Evolutionary conservation across 2,888 invertebrate genomes (phyloP).

Genomic region (Balanococcus diminutus): DNA sequence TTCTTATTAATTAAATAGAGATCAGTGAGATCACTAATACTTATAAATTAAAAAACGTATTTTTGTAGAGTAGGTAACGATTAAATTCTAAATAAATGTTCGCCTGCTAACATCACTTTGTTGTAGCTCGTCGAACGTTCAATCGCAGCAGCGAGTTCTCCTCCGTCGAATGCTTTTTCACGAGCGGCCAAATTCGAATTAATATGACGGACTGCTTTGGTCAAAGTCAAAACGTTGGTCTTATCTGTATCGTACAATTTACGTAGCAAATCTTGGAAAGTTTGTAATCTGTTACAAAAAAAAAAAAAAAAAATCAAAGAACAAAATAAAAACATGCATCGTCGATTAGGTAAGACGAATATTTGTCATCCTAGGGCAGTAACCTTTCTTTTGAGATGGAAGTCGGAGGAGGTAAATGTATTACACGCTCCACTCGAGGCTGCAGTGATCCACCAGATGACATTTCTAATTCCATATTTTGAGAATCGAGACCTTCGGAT

Average conservation of each 20-base stretch:
- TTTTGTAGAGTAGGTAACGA: no score
- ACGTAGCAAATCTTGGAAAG: constrained; percentile 76
- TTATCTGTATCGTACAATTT: constrained; percentile 79
- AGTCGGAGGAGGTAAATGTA: constrained; percentile 33
- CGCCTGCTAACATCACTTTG: constrained; percentile 89
- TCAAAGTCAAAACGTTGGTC: constrained; percentile 74
- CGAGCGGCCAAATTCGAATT: constrained; percentile 66
- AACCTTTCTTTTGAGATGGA: constrained; percentile 42
- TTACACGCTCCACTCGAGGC: neutral
- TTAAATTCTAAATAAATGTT: constrained; percentile 81
- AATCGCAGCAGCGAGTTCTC: constrained; percentile 80
- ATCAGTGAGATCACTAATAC: neutral
- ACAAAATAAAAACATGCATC: neutral
- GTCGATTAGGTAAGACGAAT: no score
- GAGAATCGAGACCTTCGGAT: neutral
- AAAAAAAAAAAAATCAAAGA: no score
- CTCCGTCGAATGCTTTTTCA: constrained; percentile 67
- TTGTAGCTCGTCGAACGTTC: constrained; percentile 85
- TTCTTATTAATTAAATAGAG: neutral
- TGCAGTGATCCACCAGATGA: neutral
- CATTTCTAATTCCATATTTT: neutral
- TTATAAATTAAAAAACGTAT: neutral
- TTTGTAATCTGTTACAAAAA: constrained; percentile 64
- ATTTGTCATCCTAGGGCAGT: neutral
- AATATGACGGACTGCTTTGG: constrained; percentile 70